Conservation (phyloP, 2,113 vertebrate genomes). For the Picathartes gymnocephalus region DNA sequence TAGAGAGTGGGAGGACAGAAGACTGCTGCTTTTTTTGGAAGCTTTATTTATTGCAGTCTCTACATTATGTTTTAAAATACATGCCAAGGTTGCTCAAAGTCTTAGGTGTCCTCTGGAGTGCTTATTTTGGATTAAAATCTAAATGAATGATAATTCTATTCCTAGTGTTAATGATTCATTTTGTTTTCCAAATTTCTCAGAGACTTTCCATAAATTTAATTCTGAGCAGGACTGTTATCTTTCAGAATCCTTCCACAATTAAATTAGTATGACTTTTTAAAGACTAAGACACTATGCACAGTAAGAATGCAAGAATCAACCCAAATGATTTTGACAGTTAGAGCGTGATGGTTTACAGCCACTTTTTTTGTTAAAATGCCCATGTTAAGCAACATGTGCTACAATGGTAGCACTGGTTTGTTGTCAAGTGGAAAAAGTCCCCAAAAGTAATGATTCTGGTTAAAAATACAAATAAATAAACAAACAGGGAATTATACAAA, state of each 20-base stretch:
- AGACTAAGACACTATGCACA: background rate
- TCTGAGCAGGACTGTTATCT: background rate
- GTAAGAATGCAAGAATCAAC: background rate
- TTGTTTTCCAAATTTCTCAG: constrained; percentile 8
- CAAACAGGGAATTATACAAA: background rate
- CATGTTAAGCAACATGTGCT: background rate
- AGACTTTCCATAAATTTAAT: constrained; percentile 16
- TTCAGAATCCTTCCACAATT: background rate
- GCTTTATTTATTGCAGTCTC: constrained; percentile 31
- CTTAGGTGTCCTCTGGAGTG: background rate
- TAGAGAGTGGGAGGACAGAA: constrained; percentile 51
- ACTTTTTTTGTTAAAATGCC: background rate
- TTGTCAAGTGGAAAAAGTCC: background rate
- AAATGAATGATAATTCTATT: constrained; percentile 27
- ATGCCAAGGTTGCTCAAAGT: constrained; percentile 4
- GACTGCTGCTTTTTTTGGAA: constrained; percentile 37
- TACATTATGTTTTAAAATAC: constrained; percentile 30
- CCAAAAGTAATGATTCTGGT: background rate
- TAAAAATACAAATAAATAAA: background rate
- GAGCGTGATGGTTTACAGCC: background rate
- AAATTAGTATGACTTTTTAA: constrained; percentile 20
- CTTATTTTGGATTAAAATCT: constrained; percentile 4
- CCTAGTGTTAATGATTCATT: constrained; percentile 32
- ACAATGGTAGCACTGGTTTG: background rate
- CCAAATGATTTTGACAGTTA: constrained; percentile 27